A percentile compares a stretch with the other conserved stretches of the same genome.
phyloP scores from a whole-genome alignment of 2,888 invertebrate species.

The Calameuta pallipes region DNA sequence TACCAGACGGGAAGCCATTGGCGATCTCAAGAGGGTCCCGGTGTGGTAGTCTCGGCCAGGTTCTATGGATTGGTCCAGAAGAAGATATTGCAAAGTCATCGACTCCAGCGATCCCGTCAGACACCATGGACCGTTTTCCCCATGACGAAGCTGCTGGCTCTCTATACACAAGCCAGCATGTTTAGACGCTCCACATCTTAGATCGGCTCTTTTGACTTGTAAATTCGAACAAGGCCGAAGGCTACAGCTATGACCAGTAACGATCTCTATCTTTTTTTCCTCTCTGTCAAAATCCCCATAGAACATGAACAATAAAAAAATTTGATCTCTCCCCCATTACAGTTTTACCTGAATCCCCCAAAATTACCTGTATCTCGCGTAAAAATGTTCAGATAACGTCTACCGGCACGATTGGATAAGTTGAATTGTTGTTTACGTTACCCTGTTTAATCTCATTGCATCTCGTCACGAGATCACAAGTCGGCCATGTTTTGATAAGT shows the following conservation, averaged over 20 bases:
- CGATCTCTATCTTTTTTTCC: not conserved
- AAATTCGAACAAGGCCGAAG: slow-evolving; percentile 6
- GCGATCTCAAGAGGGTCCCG: slow-evolving; percentile 15
- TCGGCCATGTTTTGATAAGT: not conserved
- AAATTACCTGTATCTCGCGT: not conserved
- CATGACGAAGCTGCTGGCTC: slow-evolving; percentile 38
- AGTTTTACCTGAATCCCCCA: not conserved
- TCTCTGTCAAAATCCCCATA: not conserved
- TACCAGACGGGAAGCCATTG: slow-evolving; percentile 24
- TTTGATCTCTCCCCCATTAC: not conserved
- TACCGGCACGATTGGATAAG: slow-evolving; percentile 44
- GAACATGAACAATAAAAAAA: not conserved
- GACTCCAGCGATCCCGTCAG: slow-evolving; percentile 4
- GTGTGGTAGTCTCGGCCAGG: not conserved
- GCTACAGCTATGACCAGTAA: slow-evolving; percentile 6
- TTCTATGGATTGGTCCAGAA: not conserved
- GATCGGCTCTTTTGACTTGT: slow-evolving; percentile 39
- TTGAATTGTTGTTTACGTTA: slow-evolving; percentile 51
- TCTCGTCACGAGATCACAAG: slow-evolving; percentile 46
- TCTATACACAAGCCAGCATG: slow-evolving; percentile 23
- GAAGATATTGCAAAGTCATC: slow-evolving; percentile 42
- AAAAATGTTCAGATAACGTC: not conserved
- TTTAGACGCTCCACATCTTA: slow-evolving; percentile 27
- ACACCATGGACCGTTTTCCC: slow-evolving; percentile 20
- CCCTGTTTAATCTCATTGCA: slow-evolving; percentile 31